Evolutionary conservation across 1,140 invertebrate species (phyloP).

Genomic region (Brachystomella parvula): DNA sequence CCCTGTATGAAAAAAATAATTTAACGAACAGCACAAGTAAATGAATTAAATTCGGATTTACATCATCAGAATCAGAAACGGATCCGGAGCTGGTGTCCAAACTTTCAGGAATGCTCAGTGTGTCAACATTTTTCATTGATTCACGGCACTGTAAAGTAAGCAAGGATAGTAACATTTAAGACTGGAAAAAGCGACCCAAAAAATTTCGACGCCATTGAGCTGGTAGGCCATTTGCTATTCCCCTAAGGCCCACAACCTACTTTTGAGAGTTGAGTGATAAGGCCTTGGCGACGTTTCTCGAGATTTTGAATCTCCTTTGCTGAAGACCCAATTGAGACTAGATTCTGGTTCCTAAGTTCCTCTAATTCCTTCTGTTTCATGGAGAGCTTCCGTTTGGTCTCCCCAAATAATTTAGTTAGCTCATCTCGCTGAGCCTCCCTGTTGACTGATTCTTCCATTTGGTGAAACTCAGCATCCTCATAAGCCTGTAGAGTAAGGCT

Average conservation of each 20-base stretch:
- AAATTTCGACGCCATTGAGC: too few relatives aligned
- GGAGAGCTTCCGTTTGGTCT: constrained; percentile 57
- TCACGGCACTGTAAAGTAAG: constrained; percentile 20
- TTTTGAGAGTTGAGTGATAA: constrained; percentile 48
- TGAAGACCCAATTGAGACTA: constrained; percentile 52
- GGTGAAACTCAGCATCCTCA: constrained; percentile 88
- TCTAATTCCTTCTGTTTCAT: constrained; percentile 54
- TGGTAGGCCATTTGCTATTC: too few relatives aligned
- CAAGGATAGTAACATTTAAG: too few relatives aligned
- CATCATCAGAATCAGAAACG: constrained; percentile 28
- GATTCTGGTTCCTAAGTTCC: constrained; percentile 58
- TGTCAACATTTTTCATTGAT: constrained; percentile 11
- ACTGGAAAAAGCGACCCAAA: too few relatives aligned
- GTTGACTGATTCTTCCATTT: constrained; percentile 82
- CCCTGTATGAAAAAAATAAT: constrained; percentile 21
- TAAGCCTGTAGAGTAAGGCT: constrained; percentile 53
- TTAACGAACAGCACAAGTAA: neutral
- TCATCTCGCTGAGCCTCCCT: constrained; percentile 67
- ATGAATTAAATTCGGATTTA: constrained; percentile 19
- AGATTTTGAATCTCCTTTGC: constrained; percentile 56
- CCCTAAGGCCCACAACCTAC: constrained; percentile 11
- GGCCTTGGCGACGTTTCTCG: constrained; percentile 48
- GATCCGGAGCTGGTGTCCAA: constrained; percentile 15
- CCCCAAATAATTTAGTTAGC: constrained; percentile 63
- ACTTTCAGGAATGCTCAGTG: constrained; percentile 24